phyloP scores from a whole-genome alignment of 1,140 invertebrate genomes.

The Melanaphis sacchari region DNA sequence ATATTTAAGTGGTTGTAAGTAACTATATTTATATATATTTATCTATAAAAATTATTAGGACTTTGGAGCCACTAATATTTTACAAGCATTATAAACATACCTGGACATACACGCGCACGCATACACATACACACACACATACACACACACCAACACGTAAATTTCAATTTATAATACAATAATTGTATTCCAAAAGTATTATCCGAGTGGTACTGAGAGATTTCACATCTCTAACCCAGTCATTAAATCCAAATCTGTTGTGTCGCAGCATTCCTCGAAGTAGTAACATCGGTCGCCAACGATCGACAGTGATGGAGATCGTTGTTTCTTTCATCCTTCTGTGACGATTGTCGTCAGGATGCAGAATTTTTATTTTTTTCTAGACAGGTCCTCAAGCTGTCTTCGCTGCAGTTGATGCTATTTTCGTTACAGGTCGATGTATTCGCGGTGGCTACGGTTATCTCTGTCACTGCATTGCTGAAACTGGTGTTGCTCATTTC shows the following conservation, averaged over 20 bases:
- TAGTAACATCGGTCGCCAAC: neutral
- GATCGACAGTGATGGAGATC: neutral
- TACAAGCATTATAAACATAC: neutral
- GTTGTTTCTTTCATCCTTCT: neutral
- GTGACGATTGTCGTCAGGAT: neutral
- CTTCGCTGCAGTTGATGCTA: neutral
- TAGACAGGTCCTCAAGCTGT: neutral
- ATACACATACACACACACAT: too few species aligned
- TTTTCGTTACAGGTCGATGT: neutral
- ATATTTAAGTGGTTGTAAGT: neutral
- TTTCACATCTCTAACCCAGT: neutral
- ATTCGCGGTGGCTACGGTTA: neutral
- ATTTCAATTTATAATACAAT: neutral
- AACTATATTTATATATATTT: neutral
- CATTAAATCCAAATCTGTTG: conserved; percentile 29
- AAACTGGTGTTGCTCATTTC: conserved; percentile 15
- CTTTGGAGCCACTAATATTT: neutral
- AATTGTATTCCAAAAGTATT: neutral
- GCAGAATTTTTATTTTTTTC: neutral
- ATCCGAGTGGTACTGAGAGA: neutral
- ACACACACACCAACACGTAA: neutral
- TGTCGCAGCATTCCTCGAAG: neutral
- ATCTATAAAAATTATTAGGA: neutral
- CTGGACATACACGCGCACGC: too few species aligned
- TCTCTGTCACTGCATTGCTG: neutral